Evolutionary conservation across 1,140 invertebrate species (phyloP).

Genomic region (Leptinotarsa texana): DNA sequence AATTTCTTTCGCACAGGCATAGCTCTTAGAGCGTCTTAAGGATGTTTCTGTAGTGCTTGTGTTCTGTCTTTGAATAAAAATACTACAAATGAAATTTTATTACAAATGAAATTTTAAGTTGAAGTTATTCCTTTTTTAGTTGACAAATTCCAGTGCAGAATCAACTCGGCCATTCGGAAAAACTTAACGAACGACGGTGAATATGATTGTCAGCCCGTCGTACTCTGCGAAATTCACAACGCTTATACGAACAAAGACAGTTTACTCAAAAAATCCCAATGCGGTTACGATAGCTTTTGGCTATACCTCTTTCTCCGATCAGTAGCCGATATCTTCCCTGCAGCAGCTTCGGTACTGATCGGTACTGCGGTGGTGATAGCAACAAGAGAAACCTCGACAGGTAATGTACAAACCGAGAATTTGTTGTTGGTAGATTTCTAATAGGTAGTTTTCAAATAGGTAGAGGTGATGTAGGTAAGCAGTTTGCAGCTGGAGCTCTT

Average conservation of each 20-base stretch:
- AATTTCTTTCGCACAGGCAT: too few species aligned
- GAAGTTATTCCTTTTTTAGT: constrained; percentile 47
- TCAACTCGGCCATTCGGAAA: constrained; percentile 54
- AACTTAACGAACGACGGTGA: constrained; percentile 41
- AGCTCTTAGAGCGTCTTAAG: too few species aligned
- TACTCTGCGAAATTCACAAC: constrained; percentile 70
- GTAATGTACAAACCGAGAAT: constrained; percentile 43
- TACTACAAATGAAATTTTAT: too few species aligned
- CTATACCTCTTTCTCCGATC: constrained; percentile 71
- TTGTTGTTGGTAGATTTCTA: too few species aligned
- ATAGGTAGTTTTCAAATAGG: background rate
- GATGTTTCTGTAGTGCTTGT: too few species aligned
- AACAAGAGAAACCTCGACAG: constrained; percentile 75
- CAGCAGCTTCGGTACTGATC: constrained; percentile 70
- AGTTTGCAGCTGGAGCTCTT: constrained; percentile 75
- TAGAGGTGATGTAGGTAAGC: constrained; percentile 78
- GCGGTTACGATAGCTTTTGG: constrained; percentile 71
- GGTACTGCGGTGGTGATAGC: constrained; percentile 79
- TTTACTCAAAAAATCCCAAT: constrained; percentile 68
- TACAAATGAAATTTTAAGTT: background rate
- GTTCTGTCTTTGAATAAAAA: too few species aligned
- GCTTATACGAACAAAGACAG: constrained; percentile 67
- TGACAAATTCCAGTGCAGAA: constrained; percentile 62
- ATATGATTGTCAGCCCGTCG: constrained; percentile 61
- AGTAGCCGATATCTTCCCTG: constrained; percentile 76